Base-by-base conservation (phyloP, 2,113 vertebrate species). In the Lanius ludovicianus region DNA sequence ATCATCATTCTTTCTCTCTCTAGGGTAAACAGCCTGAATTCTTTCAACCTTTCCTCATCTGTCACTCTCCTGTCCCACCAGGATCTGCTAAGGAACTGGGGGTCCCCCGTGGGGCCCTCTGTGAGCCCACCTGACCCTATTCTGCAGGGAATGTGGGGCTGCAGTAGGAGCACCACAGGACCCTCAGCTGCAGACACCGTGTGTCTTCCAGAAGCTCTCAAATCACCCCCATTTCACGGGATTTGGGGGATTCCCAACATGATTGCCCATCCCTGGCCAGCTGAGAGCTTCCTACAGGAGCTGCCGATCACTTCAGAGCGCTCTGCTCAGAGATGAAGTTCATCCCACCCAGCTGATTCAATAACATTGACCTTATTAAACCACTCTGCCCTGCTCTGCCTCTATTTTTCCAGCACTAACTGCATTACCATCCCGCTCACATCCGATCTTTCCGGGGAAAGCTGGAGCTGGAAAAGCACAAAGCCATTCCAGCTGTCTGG, bases 401-500 rank as follows among this genome's bases (percentile, higher is more conserved):
- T 96, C 80, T 78, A 4, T 89, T 96, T 94, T 89, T 64, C 92
- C 87, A 93, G 87, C 87, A 3, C 42, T 95, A 96, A 93, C 87
- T 67, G 35, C 87, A 78, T 94, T 93, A 95, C 55, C 84, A 52
- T 13, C 76, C 80, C 0, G 0, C 89, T 79, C 44, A 0, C 53
- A 80, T 73, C 87, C 67, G 56, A 95, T 71, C 92, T 67, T 91
- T 87, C 87, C 6, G 7, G 56, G 4, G 89, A 10, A 65, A 73
- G 49, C 73, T 50, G 68, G 46, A 46, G 80, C 84, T 18, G 16
- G 71, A 55, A 80, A 50, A 73, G 46, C 91, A 94, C 50, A 46
- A 25, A 96, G 31, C 68, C 63, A 35, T 8, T 9, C 37, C 75
- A 78, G 78, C 75, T 73, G 37, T 56, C 68, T 63, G 64, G 42